These are phyloP conservation scores for Tiphia femorata DNA, from an alignment of 2,888 invertebrate species.

Conservation along the genomic window DNA sequence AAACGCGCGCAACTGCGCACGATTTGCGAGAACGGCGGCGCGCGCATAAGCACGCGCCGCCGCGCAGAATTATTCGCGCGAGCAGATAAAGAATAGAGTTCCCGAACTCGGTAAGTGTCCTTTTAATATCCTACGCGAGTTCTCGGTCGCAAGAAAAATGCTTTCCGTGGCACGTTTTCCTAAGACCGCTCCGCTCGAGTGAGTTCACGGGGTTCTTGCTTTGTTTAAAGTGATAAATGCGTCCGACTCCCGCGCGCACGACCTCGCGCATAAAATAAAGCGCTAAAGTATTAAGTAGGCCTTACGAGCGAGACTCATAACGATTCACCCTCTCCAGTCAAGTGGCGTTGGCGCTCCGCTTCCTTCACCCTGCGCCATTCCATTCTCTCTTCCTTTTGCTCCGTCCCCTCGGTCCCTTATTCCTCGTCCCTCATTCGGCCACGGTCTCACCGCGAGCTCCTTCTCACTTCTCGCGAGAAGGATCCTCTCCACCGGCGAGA, in stretches of 20 bases:
- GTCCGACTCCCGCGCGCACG: conserved; percentile 34
- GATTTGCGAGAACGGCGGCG: neutral
- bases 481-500: too few relatives aligned
- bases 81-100: too few relatives aligned
- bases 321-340: conserved; percentile 59
- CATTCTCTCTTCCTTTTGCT: conserved; percentile 8
- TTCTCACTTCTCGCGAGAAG: too few relatives aligned
- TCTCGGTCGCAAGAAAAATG: too few relatives aligned
- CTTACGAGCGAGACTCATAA: conserved; percentile 54
- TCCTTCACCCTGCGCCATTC: conserved; percentile 8
- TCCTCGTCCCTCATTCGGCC: too few relatives aligned
- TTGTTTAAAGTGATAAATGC: conserved; percentile 54
- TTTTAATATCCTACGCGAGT: too few relatives aligned
- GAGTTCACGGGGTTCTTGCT: conserved; percentile 23
- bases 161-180: too few relatives aligned
- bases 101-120: too few relatives aligned
- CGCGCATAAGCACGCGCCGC: neutral
- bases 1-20: neutral
- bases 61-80: too few relatives aligned
- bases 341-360: conserved; percentile 42
- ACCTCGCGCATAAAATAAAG: conserved; percentile 53
- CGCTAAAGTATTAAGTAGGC: conserved; percentile 57
- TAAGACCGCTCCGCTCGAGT: too few relatives aligned
- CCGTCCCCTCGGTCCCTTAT: conserved; percentile 6
- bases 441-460: too few relatives aligned